These are phyloP conservation scores for Magallana gigas DNA, from an alignment of 1,140 invertebrate species.

Conservation along the genomic window DNA sequence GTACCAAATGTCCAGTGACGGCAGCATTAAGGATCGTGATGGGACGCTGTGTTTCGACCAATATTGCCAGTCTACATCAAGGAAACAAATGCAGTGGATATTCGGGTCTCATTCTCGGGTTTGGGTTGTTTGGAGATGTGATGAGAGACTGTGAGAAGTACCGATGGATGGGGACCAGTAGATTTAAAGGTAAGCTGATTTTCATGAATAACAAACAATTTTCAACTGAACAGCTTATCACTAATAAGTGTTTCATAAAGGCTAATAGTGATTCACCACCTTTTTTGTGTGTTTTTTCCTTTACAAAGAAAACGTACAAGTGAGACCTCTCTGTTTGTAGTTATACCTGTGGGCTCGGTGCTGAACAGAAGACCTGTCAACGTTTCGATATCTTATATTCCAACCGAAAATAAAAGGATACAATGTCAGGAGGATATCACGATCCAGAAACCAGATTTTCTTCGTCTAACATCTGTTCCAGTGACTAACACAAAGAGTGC, in stretches of 20 bases:
- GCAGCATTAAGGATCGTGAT: conserved; percentile 60
- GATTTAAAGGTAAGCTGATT: conserved; percentile 60
- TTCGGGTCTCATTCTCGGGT: conserved; percentile 63
- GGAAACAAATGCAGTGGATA: conserved; percentile 56
- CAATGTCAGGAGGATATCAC: background rate
- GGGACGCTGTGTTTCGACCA: conserved; percentile 46
- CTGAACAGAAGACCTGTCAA: conserved; percentile 59
- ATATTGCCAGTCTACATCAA: conserved; percentile 64
- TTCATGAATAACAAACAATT: background rate
- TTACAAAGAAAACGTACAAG: background rate
- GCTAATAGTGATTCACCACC: background rate
- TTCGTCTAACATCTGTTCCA: background rate
- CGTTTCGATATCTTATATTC: conserved; percentile 59
- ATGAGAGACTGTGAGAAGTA: conserved; percentile 66
- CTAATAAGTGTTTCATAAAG: background rate
- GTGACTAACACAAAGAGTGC: background rate
- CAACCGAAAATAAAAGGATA: conserved; percentile 9
- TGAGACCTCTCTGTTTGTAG: conserved; percentile 50
- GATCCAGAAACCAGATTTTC: background rate
- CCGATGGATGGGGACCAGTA: conserved; percentile 65
- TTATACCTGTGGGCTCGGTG: conserved; percentile 57
- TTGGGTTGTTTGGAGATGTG: conserved; percentile 68
- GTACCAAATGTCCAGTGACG: conserved; percentile 61
- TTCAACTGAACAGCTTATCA: background rate
- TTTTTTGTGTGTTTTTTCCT: no score